Conservation (phyloP, 2,797 vertebrate species). For the Fistularia tabacaria region DNA sequence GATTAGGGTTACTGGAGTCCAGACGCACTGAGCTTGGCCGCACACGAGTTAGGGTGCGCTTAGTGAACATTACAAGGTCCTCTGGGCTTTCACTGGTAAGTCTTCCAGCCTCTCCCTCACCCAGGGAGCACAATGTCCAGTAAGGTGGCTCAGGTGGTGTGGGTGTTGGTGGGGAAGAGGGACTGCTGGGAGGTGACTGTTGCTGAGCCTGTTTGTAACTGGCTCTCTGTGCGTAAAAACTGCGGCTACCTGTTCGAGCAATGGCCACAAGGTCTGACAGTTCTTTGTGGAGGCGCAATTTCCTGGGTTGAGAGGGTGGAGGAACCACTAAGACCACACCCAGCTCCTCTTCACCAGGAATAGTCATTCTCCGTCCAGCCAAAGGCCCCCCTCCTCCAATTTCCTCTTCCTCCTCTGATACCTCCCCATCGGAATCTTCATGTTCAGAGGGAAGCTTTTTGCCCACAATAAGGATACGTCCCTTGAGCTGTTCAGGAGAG, state of each 20-base stretch:
- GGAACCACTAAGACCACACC: constrained; percentile 79
- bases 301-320: constrained; percentile 82
- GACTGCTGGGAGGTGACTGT: constrained; percentile 68
- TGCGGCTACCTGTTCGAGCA: constrained; percentile 70
- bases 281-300: constrained; percentile 78
- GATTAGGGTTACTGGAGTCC: constrained; percentile 96
- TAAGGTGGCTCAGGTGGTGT: constrained; percentile 53
- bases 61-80: constrained; percentile 95
- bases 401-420: constrained; percentile 96
- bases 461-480: constrained; percentile 87
- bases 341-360: constrained; percentile 79
- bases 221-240: constrained; percentile 70
- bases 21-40: constrained; percentile 91
- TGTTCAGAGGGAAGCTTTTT: constrained; percentile 84
- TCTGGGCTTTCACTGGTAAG: constrained; percentile 91
- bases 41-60: constrained; percentile 88
- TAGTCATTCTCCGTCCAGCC: constrained; percentile 77
- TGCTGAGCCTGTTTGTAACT: constrained; percentile 58
- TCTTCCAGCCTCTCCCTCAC: constrained; percentile 89
- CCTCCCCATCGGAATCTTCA: constrained; percentile 86
- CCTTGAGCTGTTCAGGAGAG: constrained; percentile 90
- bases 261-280: constrained; percentile 87
- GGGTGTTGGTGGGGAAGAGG: constrained; percentile 69
- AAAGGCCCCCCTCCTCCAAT: constrained; percentile 77
- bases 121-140: constrained; percentile 92